These are phyloP conservation scores for Masticophis lateralis DNA, from an alignment of 2,797 vertebrate genomes.

Conservation along the genomic window DNA sequence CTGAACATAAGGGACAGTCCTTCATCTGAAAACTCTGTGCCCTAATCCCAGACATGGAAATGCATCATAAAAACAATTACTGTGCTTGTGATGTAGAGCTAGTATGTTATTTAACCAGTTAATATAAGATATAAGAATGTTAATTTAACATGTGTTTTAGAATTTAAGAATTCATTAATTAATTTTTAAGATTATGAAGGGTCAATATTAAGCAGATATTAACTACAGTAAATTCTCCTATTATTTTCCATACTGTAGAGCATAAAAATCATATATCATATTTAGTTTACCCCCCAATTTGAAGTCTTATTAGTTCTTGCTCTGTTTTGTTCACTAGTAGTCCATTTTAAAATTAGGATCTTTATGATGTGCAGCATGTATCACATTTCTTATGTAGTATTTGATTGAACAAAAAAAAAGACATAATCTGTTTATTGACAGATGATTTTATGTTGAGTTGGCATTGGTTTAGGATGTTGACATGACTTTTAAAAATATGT, in stretches of 20 bases:
- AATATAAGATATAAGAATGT: not conserved
- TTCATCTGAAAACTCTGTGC: not conserved
- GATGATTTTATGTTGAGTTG: not conserved
- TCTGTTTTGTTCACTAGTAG: not conserved
- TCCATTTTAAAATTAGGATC: not conserved
- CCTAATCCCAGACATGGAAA: not conserved
- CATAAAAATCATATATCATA: not conserved
- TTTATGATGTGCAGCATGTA: not conserved
- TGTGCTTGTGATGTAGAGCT: not conserved
- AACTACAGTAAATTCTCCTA: not conserved
- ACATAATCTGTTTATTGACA: not conserved
- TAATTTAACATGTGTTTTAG: not conserved
- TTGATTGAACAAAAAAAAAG: conserved; percentile 9
- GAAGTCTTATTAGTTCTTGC: conserved; percentile 10
- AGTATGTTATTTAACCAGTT: not conserved
- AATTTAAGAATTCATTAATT: not conserved
- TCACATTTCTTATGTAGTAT: not conserved
- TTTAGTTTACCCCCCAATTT: conserved; percentile 11
- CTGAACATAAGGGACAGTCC: not conserved
- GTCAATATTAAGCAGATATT: not conserved
- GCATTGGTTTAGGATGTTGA: conserved; percentile 21
- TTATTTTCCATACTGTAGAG: not conserved
- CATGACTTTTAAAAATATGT: not conserved
- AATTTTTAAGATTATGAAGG: not conserved
- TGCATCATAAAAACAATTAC: not conserved